These are phyloP conservation scores for Drosophila carrolli DNA, from an alignment of 1,140 invertebrate genomes.

Conservation along the genomic window DNA sequence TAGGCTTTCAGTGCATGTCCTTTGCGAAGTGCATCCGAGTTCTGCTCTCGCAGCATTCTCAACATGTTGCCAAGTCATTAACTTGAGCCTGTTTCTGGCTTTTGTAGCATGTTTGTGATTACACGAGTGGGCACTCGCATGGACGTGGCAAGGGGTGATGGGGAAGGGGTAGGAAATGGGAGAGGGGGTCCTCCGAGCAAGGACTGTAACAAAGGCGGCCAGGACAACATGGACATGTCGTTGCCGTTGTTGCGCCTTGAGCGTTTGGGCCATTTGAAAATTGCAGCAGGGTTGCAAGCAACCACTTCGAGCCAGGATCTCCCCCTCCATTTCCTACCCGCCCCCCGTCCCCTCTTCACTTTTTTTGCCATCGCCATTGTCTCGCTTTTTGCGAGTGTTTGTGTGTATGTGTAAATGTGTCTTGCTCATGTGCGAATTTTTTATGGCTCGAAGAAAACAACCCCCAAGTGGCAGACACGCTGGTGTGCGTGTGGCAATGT, in stretches of 20 bases:
- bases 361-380: slow-evolving; percentile 58
- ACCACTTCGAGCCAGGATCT: slow-evolving; percentile 57
- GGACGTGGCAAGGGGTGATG: neutral
- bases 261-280: slow-evolving; percentile 82
- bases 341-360: neutral
- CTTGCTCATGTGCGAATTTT: slow-evolving; percentile 76
- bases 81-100: slow-evolving; percentile 77
- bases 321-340: neutral
- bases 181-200: neutral
- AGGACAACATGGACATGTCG: slow-evolving; percentile 72
- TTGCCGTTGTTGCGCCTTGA: slow-evolving; percentile 64
- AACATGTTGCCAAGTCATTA: slow-evolving; percentile 82
- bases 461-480: slow-evolving; percentile 65
- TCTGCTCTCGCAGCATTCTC: slow-evolving; percentile 43
- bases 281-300: slow-evolving; percentile 61
- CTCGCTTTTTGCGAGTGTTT: slow-evolving; percentile 19
- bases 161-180: neutral
- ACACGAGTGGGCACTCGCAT: slow-evolving; percentile 28
- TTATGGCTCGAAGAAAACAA: slow-evolving; percentile 74
- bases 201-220: slow-evolving; percentile 63
- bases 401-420: slow-evolving; percentile 25
- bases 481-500: slow-evolving; percentile 65
- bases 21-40: slow-evolving; percentile 42
- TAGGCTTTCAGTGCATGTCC: slow-evolving; percentile 26
- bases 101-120: slow-evolving; percentile 82